These are phyloP conservation scores for Drosophila bipectinata DNA, from an alignment of 1,140 invertebrate species.

Conservation along the genomic window DNA sequence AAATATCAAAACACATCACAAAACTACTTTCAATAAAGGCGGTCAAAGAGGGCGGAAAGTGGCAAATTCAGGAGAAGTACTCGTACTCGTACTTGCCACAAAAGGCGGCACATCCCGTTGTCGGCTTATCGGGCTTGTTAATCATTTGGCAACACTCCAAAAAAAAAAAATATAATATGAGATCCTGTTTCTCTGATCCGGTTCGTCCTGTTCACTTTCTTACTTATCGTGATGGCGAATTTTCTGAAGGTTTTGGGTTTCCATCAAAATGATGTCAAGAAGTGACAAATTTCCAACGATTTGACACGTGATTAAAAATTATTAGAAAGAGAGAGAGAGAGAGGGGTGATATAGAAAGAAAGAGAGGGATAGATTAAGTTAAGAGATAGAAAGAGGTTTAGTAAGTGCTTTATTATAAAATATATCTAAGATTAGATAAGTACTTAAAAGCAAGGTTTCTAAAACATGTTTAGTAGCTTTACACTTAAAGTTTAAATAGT, in stretches of 20 bases:
- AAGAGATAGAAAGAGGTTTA: too few relatives aligned
- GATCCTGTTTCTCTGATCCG: neutral
- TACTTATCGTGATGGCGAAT: slow-evolving; percentile 52
- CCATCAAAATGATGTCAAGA: slow-evolving; percentile 69
- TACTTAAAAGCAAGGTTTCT: neutral
- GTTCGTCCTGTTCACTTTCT: slow-evolving; percentile 1
- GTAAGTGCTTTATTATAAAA: neutral
- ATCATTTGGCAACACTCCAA: slow-evolving; percentile 46
- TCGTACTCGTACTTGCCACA: slow-evolving; percentile 43
- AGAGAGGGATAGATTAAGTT: neutral
- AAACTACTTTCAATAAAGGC: slow-evolving; percentile 26
- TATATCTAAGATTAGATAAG: too few relatives aligned
- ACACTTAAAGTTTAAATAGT: neutral
- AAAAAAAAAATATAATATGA: neutral
- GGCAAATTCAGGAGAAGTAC: slow-evolving; percentile 52
- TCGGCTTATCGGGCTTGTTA: slow-evolving; percentile 76
- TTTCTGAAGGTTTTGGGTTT: slow-evolving; percentile 65
- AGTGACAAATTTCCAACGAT: slow-evolving; percentile 47
- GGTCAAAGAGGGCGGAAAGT: slow-evolving; percentile 42
- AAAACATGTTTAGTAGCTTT: neutral
- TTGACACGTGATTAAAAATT: slow-evolving; percentile 71
- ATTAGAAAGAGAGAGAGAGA: slow-evolving; percentile 9
- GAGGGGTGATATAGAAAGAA: neutral
- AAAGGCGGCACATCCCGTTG: slow-evolving; percentile 14
- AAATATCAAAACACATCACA: slow-evolving; percentile 48